Conservation (phyloP, 2,888 invertebrate genomes). For the Rhagonycha lutea region DNA sequence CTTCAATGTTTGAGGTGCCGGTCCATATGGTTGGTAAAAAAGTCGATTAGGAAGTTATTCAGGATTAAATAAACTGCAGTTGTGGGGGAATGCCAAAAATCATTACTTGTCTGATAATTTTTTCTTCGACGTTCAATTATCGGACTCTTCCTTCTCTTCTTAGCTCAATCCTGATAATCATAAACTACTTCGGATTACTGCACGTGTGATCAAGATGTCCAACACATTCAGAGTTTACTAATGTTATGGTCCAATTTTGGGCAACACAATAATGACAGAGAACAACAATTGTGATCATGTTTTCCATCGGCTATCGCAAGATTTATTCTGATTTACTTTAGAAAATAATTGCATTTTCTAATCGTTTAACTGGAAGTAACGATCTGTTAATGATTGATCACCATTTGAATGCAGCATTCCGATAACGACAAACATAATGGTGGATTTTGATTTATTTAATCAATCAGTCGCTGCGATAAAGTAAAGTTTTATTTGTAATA, state of each 20-base stretch:
- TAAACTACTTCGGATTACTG: too few species aligned
- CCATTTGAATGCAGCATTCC: background rate
- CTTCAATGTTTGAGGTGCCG: background rate
- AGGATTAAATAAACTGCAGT: background rate
- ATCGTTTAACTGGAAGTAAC: background rate
- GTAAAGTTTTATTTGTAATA: background rate
- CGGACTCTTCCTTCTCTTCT: background rate
- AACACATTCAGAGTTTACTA: too few species aligned
- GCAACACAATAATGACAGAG: too few species aligned
- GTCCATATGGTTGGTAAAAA: background rate
- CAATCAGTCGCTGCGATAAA: background rate
- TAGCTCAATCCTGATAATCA: too few species aligned
- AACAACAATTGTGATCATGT: too few species aligned
- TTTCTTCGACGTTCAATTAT: background rate
- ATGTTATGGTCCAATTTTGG: too few species aligned
- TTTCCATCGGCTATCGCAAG: too few species aligned
- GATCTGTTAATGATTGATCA: background rate
- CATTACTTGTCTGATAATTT: background rate
- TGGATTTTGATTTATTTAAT: background rate
- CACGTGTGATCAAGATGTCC: too few species aligned
- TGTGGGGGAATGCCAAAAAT: background rate
- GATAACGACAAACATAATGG: background rate
- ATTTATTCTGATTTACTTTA: too few species aligned
- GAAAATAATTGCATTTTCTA: background rate
- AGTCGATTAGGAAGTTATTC: background rate